Percentiles rank a stretch among this genome's conserved stretches.
Evolutionary conservation across 2,797 vertebrate species (phyloP).

Genomic region (Sebastiscus tertius): DNA sequence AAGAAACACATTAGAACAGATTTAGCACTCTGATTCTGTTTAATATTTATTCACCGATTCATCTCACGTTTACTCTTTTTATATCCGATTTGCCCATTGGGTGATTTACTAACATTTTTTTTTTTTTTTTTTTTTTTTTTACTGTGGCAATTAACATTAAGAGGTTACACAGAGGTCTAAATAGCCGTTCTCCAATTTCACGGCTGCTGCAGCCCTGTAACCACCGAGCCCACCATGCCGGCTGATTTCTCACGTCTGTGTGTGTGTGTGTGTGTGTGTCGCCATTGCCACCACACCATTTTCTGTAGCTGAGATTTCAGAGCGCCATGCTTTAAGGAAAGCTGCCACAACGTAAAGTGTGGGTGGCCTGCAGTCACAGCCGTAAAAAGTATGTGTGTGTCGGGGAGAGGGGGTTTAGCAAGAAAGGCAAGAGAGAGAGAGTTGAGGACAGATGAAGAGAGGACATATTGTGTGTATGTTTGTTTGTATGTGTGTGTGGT

Average conservation of each 20-base stretch:
- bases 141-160: conserved; percentile 67
- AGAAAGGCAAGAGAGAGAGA: conserved; percentile 15
- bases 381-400: conserved; percentile 54
- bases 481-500: conserved; percentile 5
- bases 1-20: conserved; percentile 40
- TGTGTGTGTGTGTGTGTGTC: conserved; percentile 22
- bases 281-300: conserved; percentile 47
- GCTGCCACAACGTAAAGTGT: conserved; percentile 65
- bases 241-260: conserved; percentile 48
- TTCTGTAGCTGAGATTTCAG: conserved; percentile 65
- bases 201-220: conserved; percentile 65
- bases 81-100: conserved; percentile 20
- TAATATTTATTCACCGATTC: conserved; percentile 2
- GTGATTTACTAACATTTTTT: conserved; percentile 60
- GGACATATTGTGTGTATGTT: background rate
- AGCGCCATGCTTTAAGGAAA: conserved; percentile 57
- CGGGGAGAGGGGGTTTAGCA: conserved; percentile 1
- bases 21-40: conserved; percentile 17
- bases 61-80: conserved; percentile 17
- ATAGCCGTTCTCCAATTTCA: conserved; percentile 77
- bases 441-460: conserved; percentile 6
- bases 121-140: conserved; percentile 29
- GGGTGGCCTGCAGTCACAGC: conserved; percentile 68
- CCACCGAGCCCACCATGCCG: conserved; percentile 60
- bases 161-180: conserved; percentile 72